A percentile compares a stretch with the other conserved stretches of the same genome.
phyloP scores from a whole-genome alignment of 2,113 vertebrate species.

The Salvelinus alpinus region DNA sequence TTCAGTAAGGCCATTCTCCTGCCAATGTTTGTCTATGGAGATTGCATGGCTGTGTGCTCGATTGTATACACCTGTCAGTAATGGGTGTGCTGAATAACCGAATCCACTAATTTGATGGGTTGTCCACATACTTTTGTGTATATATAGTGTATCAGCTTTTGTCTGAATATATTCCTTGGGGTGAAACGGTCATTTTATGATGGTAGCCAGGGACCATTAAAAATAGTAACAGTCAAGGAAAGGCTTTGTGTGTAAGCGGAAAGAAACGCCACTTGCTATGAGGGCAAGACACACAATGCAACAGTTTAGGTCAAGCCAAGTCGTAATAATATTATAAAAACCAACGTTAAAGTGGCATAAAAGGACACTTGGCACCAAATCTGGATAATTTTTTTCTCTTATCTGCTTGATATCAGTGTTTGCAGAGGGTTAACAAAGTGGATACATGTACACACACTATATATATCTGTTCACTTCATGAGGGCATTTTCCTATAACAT shows the following conservation, averaged over 20 bases:
- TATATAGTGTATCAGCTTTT: conserved; percentile 29
- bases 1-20: too few species aligned
- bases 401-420: conserved; percentile 17
- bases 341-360: conserved; percentile 27
- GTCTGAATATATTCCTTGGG: conserved; percentile 35
- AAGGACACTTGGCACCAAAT: conserved; percentile 15
- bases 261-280: too few species aligned
- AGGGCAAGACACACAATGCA: too few species aligned
- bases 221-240: conserved; percentile 15
- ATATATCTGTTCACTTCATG: not conserved
- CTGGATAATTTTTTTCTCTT: not conserved
- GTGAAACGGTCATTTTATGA: conserved; percentile 24
- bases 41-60: too few species aligned
- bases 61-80: too few species aligned
- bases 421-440: conserved; percentile 26
- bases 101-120: too few species aligned
- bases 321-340: not conserved
- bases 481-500: conserved; percentile 6
- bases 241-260: too few species aligned
- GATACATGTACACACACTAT: not conserved
- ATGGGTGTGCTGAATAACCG: too few species aligned
- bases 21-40: too few species aligned
- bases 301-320: too few species aligned
- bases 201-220: conserved; percentile 12
- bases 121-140: too few species aligned